Evolutionary conservation across 2,113 vertebrate species (phyloP).

Genomic region (Chaetops frenatus): DNA sequence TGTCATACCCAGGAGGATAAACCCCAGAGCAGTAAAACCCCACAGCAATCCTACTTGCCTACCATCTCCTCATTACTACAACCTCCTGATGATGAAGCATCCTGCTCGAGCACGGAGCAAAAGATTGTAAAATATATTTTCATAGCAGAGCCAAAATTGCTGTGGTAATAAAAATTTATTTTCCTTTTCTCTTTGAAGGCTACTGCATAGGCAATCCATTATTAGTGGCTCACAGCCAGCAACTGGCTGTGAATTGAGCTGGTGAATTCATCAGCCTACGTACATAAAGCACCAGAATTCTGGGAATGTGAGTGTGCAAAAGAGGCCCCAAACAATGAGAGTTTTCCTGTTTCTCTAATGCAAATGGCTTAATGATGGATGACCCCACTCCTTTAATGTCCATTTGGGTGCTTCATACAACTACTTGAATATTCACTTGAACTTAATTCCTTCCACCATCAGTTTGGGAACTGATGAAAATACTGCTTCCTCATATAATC

Average conservation of each 20-base stretch:
- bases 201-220: conserved; percentile 6
- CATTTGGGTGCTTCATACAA: not conserved
- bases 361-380: not conserved
- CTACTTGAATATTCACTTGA: not conserved
- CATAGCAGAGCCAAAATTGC: not conserved
- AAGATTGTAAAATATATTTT: not conserved
- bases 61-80: not conserved
- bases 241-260: not conserved
- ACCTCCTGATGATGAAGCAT: not conserved
- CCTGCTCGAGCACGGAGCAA: not conserved
- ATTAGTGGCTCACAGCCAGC: not conserved
- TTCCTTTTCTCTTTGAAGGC: conserved; percentile 8
- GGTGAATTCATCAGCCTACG: not conserved
- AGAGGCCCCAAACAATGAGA: not conserved
- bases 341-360: not conserved
- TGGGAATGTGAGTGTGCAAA: not conserved
- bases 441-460: not conserved
- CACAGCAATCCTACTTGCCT: not conserved
- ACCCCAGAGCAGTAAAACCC: not conserved
- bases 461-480: not conserved
- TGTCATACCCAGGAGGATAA: not conserved
- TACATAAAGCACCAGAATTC: not conserved
- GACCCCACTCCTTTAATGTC: not conserved
- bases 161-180: not conserved
- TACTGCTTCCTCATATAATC: not conserved